phyloP scores from a whole-genome alignment of 2,888 invertebrate genomes.

The Troglohyphantes excavatus region DNA sequence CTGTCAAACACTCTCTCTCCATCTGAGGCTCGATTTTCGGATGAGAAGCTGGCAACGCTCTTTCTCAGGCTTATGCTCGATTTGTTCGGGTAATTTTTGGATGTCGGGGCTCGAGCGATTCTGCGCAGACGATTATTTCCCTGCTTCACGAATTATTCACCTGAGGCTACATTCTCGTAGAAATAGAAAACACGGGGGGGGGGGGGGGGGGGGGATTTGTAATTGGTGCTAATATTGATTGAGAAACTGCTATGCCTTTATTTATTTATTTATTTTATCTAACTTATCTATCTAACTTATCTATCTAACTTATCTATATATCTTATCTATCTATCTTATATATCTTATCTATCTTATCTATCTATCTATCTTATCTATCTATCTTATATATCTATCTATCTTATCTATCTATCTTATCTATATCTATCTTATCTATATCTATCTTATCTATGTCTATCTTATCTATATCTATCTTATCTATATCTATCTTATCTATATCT shows the following conservation, averaged over 20 bases:
- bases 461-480: too few relatives aligned
- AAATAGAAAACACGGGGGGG: background rate
- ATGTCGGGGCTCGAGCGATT: background rate
- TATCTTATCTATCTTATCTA: too few relatives aligned
- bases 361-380: too few relatives aligned
- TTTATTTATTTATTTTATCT: too few relatives aligned
- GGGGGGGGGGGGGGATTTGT: background rate
- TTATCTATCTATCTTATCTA: too few relatives aligned
- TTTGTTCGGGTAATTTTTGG: conserved; percentile 27
- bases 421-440: too few relatives aligned
- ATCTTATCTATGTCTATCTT: too few relatives aligned
- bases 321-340: too few relatives aligned
- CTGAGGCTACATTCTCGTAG: background rate
- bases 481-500: too few relatives aligned
- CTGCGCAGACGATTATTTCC: background rate
- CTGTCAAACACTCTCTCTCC: background rate
- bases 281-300: too few relatives aligned
- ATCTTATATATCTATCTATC: too few relatives aligned
- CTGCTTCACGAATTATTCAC: background rate
- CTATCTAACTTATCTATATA: too few relatives aligned
- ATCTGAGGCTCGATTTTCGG: background rate
- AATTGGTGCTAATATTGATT: background rate
- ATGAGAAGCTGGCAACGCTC: conserved; percentile 42
- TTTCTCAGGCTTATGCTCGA: conserved; percentile 36
- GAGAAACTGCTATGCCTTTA: background rate